Conservation (phyloP, 2,113 vertebrate genomes). For the Saccopteryx bilineata region DNA sequence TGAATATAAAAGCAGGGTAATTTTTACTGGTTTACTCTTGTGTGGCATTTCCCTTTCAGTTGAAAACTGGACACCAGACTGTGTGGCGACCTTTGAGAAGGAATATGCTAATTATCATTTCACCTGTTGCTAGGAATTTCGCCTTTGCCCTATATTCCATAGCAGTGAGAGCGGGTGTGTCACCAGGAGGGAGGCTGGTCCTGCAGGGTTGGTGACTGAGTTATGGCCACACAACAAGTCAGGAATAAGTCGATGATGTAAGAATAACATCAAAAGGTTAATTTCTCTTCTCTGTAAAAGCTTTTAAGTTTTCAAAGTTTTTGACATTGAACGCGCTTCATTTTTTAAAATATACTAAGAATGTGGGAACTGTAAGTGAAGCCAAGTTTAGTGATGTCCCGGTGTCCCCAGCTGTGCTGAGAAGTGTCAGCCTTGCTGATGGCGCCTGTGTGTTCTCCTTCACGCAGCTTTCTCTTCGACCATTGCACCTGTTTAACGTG, state of each 20-base stretch:
- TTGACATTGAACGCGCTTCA: background rate
- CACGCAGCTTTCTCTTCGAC: background rate
- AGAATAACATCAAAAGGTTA: background rate
- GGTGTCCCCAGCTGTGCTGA: background rate
- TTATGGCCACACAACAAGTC: background rate
- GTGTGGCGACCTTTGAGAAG: background rate
- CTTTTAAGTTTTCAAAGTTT: background rate
- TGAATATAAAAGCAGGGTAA: background rate
- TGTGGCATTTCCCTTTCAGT: background rate
- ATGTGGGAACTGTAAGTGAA: background rate
- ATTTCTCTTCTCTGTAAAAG: slow-evolving; percentile 17
- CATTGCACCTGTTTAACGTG: background rate
- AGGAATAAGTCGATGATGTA: background rate
- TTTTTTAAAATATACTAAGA: background rate
- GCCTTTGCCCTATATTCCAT: background rate
- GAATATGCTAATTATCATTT: background rate
- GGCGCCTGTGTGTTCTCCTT: background rate
- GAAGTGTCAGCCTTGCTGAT: background rate
- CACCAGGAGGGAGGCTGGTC: background rate
- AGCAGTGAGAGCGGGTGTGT: background rate
- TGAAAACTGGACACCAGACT: background rate
- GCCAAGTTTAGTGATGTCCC: background rate
- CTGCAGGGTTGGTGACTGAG: background rate
- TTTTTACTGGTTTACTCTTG: background rate
- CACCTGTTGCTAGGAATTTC: slow-evolving; percentile 15